Percentiles rank a stretch among this genome's conserved stretches.
phyloP scores from a whole-genome alignment of 2,888 invertebrate genomes.

The Drepanosiphum platanoidis region DNA sequence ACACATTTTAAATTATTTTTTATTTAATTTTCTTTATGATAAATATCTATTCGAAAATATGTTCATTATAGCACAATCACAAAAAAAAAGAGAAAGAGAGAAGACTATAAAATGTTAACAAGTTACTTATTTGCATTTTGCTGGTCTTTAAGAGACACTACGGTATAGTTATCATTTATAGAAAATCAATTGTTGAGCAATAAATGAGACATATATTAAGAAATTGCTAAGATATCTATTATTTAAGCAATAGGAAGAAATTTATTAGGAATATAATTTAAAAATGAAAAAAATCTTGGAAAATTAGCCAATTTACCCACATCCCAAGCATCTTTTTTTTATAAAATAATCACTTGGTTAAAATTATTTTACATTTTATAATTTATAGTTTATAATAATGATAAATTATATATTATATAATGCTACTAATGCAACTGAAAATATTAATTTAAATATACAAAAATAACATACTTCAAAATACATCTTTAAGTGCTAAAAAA shows the following conservation, averaged over 20 bases:
- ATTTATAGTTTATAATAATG: no score
- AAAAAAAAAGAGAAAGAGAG: no score
- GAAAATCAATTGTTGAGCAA: background rate
- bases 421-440: background rate
- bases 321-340: constrained; percentile 1
- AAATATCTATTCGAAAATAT: no score
- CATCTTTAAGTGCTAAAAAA: constrained; percentile 13
- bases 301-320: background rate
- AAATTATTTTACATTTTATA: background rate
- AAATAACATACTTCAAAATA: constrained; percentile 15
- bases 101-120: no score
- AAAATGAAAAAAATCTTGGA: background rate
- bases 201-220: background rate
- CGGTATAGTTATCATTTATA: no score
- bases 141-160: no score
- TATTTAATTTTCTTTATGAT: no score
- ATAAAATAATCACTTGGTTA: background rate
- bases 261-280: background rate
- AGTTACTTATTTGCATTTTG: no score
- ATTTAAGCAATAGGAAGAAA: background rate
- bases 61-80: no score
- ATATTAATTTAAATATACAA: constrained; percentile 8
- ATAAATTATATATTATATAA: background rate
- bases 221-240: background rate
- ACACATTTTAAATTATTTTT: no score